Evolutionary conservation across 1,140 invertebrate species (phyloP).

Genomic region (Battus philenor): DNA sequence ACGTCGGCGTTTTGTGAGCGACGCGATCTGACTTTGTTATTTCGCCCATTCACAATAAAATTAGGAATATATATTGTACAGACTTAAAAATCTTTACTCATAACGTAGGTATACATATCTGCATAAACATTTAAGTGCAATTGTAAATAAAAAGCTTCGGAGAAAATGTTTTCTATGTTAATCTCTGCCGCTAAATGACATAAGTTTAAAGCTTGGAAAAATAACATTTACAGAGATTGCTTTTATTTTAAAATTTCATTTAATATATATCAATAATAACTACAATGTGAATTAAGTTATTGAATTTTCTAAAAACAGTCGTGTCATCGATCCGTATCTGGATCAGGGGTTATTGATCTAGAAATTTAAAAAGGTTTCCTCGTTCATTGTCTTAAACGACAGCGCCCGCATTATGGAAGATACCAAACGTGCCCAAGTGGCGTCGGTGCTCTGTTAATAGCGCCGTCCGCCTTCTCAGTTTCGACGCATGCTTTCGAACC

Average conservation of each 20-base stretch:
- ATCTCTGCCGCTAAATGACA: too few species aligned
- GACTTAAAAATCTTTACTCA: too few species aligned
- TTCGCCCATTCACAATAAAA: slow-evolving; percentile 41
- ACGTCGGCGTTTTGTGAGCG: slow-evolving; percentile 33
- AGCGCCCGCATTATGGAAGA: slow-evolving; percentile 38
- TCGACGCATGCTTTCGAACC: slow-evolving; percentile 22
- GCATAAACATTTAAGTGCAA: too few species aligned
- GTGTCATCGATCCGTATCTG: slow-evolving; percentile 47
- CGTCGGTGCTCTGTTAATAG: slow-evolving; percentile 19
- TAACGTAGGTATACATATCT: too few species aligned
- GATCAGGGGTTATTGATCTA: slow-evolving; percentile 62
- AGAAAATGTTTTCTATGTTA: too few species aligned
- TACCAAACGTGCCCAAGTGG: slow-evolving; percentile 43
- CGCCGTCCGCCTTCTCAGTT: slow-evolving; percentile 15
- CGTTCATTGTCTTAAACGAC: slow-evolving; percentile 53
- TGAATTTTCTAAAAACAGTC: slow-evolving; percentile 17
- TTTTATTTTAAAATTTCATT: slow-evolving; percentile 14
- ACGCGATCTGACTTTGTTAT: slow-evolving; percentile 41
- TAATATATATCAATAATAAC: slow-evolving; percentile 7
- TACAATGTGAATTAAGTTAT: slow-evolving; percentile 16
- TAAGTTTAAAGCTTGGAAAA: too few species aligned
- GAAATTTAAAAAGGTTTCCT: slow-evolving; percentile 52
- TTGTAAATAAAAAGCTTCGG: too few species aligned
- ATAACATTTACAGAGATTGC: too few species aligned
- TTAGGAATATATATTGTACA: slow-evolving; percentile 4